Percentiles rank a stretch among this genome's conserved stretches.
Conservation (phyloP, 1,140 invertebrate species). For the Caenorhabditis remanei region DNA sequence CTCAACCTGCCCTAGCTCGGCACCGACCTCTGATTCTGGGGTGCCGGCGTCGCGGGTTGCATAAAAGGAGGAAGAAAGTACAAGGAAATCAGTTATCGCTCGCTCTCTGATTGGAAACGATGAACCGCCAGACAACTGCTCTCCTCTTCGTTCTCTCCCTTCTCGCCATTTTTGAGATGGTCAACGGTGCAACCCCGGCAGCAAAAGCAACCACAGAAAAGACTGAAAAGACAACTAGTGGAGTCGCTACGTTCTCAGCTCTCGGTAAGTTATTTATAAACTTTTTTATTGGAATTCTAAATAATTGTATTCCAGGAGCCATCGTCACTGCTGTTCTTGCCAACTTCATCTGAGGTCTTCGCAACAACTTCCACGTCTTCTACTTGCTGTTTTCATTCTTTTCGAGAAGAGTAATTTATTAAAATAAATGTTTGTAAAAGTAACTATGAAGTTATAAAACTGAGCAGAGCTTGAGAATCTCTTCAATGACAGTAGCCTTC, state of each 20-base stretch:
- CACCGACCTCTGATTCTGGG: not conserved
- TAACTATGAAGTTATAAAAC: too few relatives aligned
- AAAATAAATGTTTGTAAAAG: too few relatives aligned
- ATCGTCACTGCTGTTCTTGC: not conserved
- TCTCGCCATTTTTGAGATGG: conserved; percentile 1
- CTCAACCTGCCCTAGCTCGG: not conserved
- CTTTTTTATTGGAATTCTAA: not conserved
- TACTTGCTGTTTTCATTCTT: conserved; percentile 3
- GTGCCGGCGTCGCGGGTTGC: not conserved
- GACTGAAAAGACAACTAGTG: not conserved
- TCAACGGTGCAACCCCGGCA: too few relatives aligned
- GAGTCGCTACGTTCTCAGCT: not conserved
- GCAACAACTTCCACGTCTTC: not conserved
- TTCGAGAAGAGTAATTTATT: not conserved
- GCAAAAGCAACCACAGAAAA: not conserved
- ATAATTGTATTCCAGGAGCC: not conserved
- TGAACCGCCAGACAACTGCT: conserved; percentile 29
- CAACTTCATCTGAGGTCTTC: not conserved
- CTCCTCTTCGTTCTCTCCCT: not conserved
- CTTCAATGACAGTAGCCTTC: too few relatives aligned
- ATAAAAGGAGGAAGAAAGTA: not conserved
- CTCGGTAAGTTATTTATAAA: not conserved
- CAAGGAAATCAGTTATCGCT: not conserved
- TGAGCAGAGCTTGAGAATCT: too few relatives aligned
- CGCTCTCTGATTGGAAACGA: not conserved